phyloP scores from a whole-genome alignment of 1,140 invertebrate genomes.

The Globodera rostochiensis region DNA sequence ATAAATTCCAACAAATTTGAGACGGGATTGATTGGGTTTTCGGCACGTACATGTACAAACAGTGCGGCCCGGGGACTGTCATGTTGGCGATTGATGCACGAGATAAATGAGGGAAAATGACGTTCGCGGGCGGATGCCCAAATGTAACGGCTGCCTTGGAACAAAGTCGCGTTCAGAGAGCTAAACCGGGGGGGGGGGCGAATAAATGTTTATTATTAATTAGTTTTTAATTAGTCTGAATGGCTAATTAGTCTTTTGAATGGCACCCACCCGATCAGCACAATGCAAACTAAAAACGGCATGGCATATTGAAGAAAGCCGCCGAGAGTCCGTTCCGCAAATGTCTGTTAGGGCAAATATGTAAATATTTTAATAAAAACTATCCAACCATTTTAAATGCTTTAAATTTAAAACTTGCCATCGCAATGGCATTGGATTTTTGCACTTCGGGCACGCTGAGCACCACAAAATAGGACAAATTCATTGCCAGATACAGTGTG shows the following conservation, averaged over 20 bases:
- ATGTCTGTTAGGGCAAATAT: conserved; percentile 38
- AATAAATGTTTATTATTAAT: not conserved
- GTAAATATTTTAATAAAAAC: too few species aligned
- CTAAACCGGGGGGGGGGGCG: conserved; percentile 12
- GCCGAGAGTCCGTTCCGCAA: conserved; percentile 54
- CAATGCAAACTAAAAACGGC: conserved; percentile 57
- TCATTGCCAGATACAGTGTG: conserved; percentile 47
- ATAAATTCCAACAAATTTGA: too few species aligned
- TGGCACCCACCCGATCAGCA: conserved; percentile 48
- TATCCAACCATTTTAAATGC: too few species aligned
- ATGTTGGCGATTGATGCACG: conserved; percentile 47
- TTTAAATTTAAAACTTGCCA: conserved; percentile 22
- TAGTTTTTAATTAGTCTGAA: not conserved
- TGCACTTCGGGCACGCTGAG: conserved; percentile 38
- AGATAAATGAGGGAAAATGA: conserved; percentile 54
- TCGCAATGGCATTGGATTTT: conserved; percentile 49
- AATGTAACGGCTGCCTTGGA: conserved; percentile 50
- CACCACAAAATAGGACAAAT: conserved; percentile 55
- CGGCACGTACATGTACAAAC: conserved; percentile 27
- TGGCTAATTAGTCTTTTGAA: not conserved
- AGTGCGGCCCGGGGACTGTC: conserved; percentile 53
- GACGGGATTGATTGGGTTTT: not conserved
- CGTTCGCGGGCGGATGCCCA: conserved; percentile 54
- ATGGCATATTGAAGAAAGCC: conserved; percentile 50
- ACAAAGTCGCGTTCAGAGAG: conserved; percentile 62